These are phyloP conservation scores for Ichneumon xanthorius DNA, from an alignment of 2,888 invertebrate species.

Conservation along the genomic window DNA sequence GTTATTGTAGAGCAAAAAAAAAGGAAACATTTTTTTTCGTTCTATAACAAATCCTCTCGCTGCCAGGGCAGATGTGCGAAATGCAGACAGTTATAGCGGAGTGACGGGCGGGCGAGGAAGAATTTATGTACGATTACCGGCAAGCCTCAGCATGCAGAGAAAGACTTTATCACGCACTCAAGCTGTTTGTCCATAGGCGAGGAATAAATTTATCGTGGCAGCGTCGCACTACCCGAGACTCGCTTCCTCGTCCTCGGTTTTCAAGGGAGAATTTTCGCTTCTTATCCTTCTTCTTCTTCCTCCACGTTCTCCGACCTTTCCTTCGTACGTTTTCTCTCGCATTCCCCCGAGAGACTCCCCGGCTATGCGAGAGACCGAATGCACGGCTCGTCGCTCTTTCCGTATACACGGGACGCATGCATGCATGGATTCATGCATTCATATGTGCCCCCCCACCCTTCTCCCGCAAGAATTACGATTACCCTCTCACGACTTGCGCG, in stretches of 20 bases:
- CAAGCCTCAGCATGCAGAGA: slow-evolving; percentile 15
- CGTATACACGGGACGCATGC: slow-evolving; percentile 4
- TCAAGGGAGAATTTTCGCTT: slow-evolving; percentile 48
- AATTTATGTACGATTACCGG: slow-evolving; percentile 57
- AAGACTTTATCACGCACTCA: slow-evolving; percentile 62
- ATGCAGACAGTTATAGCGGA: slow-evolving; percentile 53
- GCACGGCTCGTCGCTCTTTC: slow-evolving; percentile 43
- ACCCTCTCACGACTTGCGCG: slow-evolving; percentile 37
- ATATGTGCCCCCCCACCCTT: slow-evolving; percentile 52
- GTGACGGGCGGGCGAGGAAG: slow-evolving; percentile 46
- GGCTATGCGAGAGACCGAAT: slow-evolving; percentile 28
- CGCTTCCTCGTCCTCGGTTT: slow-evolving; percentile 58
- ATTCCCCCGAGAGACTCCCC: background rate
- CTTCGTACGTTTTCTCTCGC: slow-evolving; percentile 30
- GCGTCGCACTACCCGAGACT: slow-evolving; percentile 50
- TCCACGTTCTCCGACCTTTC: slow-evolving; percentile 21
- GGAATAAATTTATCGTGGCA: slow-evolving; percentile 63
- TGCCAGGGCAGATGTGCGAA: slow-evolving; percentile 31
- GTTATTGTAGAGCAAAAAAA: background rate
- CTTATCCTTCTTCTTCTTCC: slow-evolving; percentile 36
- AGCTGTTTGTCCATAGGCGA: slow-evolving; percentile 63
- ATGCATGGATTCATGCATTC: slow-evolving; percentile 45
- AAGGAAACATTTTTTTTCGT: background rate
- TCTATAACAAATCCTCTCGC: slow-evolving; percentile 2
- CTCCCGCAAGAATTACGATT: slow-evolving; percentile 73